phyloP scores from a whole-genome alignment of 1,140 invertebrate species.

The Homarus americanus region DNA sequence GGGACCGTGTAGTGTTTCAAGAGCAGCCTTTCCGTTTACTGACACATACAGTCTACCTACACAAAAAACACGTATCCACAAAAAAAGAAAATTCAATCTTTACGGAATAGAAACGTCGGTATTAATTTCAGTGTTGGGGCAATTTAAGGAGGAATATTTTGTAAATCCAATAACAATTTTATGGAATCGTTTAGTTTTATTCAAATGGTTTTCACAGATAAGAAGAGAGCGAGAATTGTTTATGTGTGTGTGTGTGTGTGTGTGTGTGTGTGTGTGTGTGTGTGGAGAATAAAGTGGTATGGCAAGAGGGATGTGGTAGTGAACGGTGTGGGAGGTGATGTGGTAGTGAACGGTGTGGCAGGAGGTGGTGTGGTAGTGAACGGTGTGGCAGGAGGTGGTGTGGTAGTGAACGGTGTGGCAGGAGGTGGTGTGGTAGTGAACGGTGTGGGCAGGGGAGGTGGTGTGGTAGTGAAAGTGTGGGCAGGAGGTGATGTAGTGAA shows the following conservation, averaged over 20 bases:
- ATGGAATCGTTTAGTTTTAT: slow-evolving; percentile 66
- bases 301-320: not conserved
- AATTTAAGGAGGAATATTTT: slow-evolving; percentile 70
- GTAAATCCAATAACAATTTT: slow-evolving; percentile 72
- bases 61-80: slow-evolving; percentile 43
- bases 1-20: not conserved
- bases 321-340: no score
- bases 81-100: slow-evolving; percentile 69
- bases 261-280: not conserved
- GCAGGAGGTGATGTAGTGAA: not conserved
- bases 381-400: not conserved
- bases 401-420: not conserved
- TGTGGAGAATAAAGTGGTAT: not conserved
- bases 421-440: not conserved
- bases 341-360: not conserved
- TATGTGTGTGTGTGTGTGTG: slow-evolving; percentile 13
- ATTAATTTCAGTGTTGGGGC: slow-evolving; percentile 56
- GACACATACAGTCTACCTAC: not conserved
- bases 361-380: not conserved
- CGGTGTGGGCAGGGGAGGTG: not conserved
- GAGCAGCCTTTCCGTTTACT: not conserved
- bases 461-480: not conserved
- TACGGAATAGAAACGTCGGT: slow-evolving; percentile 67
- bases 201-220: slow-evolving; percentile 57
- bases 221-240: slow-evolving; percentile 53